phyloP scores from a whole-genome alignment of 2,797 vertebrate species.

The Pelochelys cantorii region DNA sequence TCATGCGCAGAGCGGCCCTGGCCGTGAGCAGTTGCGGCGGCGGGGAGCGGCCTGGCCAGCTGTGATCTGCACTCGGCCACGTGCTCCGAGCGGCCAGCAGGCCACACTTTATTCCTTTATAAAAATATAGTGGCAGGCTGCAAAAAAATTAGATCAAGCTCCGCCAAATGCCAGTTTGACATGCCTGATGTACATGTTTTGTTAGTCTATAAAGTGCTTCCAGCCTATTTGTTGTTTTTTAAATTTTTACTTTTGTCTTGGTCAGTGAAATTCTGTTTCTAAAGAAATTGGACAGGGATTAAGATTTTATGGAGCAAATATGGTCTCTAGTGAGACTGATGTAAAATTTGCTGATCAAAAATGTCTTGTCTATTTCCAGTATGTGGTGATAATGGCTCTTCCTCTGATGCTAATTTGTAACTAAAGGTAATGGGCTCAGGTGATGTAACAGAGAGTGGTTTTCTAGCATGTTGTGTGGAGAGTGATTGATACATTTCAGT shows the following conservation, averaged over 20 bases:
- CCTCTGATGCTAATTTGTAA: fast-evolving
- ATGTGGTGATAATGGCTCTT: fast-evolving
- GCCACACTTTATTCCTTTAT: no score
- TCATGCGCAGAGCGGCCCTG: no score
- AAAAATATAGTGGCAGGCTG: no score
- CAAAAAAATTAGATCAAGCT: no score
- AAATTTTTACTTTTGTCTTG: fast-evolving
- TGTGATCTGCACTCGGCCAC: no score
- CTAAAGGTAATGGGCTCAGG: neutral
- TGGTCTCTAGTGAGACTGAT: neutral
- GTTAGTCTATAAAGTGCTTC: no score
- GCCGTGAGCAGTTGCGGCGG: no score
- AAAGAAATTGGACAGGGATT: neutral
- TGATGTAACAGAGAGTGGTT: neutral
- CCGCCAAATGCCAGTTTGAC: no score
- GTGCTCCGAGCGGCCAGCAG: no score
- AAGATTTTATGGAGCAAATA: fast-evolving
- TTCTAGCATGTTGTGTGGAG: neutral
- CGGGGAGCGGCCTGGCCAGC: no score
- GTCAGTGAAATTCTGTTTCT: neutral
- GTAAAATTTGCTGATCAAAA: neutral
- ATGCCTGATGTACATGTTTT: no score
- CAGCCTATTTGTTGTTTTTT: no score
- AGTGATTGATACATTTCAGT: neutral
- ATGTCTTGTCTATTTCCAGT: neutral